Percentiles rank a stretch among this genome's conserved stretches.
phyloP scores from a whole-genome alignment of 2,888 invertebrate species.

The Agrochola litura region DNA sequence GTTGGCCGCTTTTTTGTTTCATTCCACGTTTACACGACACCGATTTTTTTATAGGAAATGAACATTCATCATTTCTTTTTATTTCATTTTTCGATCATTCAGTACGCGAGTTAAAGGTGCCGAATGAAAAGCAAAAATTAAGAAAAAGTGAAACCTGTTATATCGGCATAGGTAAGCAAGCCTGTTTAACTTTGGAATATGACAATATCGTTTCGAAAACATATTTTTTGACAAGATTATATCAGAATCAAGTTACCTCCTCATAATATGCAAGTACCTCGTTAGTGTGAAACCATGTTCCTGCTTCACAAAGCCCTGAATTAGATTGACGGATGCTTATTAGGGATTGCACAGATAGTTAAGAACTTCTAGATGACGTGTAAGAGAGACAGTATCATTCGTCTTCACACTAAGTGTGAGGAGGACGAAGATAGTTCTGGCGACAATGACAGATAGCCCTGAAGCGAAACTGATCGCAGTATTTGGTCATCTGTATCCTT shows the following conservation, averaged over 20 bases:
- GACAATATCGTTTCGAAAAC: background rate
- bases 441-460: conserved; percentile 24
- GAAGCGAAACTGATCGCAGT: conserved; percentile 7
- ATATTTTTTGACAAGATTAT: background rate
- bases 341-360: conserved; percentile 1
- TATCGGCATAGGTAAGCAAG: background rate
- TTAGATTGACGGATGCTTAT: conserved; percentile 13
- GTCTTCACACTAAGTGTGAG: background rate
- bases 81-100: too few species aligned
- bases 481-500: conserved; percentile 12
- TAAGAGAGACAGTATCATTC: background rate
- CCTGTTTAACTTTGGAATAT: background rate
- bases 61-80: too few species aligned
- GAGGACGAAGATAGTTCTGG: background rate
- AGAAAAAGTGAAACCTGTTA: background rate
- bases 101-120: too few species aligned
- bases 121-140: background rate
- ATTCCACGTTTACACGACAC: too few species aligned
- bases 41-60: too few species aligned
- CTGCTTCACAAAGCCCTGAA: background rate
- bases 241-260: background rate
- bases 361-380: conserved; percentile 15
- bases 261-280: background rate
- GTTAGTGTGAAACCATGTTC: conserved; percentile 4
- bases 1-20: too few species aligned